Conservation (phyloP, 1,140 invertebrate species). For the Idris sp. region DNA sequence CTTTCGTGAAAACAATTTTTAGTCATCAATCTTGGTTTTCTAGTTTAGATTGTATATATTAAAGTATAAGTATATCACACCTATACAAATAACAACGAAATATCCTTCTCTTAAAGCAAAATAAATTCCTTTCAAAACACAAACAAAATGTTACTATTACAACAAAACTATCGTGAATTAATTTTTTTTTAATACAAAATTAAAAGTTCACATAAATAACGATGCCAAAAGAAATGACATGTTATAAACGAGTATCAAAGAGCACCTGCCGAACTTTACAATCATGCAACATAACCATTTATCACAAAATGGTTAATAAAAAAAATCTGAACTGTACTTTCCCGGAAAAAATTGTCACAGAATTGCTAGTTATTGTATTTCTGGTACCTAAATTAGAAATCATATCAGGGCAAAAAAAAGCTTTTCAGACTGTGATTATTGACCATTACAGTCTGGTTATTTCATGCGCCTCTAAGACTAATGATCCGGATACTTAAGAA, state of each 20-base stretch:
- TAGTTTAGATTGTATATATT: constrained; percentile 16
- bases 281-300: neutral
- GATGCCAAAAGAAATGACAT: too few relatives aligned
- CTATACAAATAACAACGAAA: too few relatives aligned
- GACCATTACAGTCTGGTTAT: too few relatives aligned
- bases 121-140: too few relatives aligned
- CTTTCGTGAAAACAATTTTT: constrained; percentile 14
- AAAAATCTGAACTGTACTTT: neutral
- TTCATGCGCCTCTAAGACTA: too few relatives aligned
- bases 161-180: too few relatives aligned
- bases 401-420: neutral
- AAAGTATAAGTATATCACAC: too few relatives aligned
- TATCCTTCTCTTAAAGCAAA: too few relatives aligned
- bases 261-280: constrained; percentile 24
- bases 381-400: constrained; percentile 6
- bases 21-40: constrained; percentile 16
- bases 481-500: constrained; percentile 18
- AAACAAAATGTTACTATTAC: too few relatives aligned
- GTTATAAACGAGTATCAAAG: too few relatives aligned
- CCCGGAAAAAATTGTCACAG: constrained; percentile 1
- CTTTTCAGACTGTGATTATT: neutral
- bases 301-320: constrained; percentile 2
- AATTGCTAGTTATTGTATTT: constrained; percentile 25
- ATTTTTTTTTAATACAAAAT: too few relatives aligned
- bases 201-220: too few relatives aligned